These are phyloP conservation scores for Rhineura floridana DNA, from an alignment of 2,113 vertebrate genomes.

Conservation along the genomic window DNA sequence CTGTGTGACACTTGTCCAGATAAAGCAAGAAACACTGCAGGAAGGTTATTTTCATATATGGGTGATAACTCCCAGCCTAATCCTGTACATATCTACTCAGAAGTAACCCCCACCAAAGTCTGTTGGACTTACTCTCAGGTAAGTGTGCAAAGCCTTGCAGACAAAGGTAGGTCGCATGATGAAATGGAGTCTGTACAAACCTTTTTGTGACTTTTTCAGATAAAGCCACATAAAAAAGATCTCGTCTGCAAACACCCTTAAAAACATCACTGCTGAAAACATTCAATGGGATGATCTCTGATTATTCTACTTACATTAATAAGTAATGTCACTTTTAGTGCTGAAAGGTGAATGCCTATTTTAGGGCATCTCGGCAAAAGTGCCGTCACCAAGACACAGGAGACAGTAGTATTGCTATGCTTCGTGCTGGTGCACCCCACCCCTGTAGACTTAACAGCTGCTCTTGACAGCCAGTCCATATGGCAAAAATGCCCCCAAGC, in stretches of 20 bases:
- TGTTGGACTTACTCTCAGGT: no score
- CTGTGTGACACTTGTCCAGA: background rate
- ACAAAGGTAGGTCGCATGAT: background rate
- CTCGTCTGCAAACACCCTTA: background rate
- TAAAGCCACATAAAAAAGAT: background rate
- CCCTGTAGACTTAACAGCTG: background rate
- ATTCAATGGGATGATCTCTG: no score
- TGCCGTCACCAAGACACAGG: background rate
- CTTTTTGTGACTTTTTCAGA: background rate
- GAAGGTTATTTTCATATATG: background rate
- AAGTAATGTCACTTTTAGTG: background rate
- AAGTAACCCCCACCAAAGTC: no score
- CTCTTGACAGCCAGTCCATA: background rate
- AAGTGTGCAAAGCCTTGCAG: background rate
- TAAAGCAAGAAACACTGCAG: background rate
- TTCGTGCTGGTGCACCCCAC: background rate
- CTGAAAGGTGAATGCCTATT: background rate
- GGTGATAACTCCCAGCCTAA: background rate
- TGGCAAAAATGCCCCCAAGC: accelerated
- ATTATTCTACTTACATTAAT: background rate
- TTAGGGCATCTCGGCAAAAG: background rate
- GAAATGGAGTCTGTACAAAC: background rate
- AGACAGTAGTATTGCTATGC: background rate
- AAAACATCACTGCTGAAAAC: background rate
- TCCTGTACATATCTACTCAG: no score